Evolutionary conservation across 2,888 invertebrate genomes (phyloP).

Genomic region (Rotaria socialis): DNA sequence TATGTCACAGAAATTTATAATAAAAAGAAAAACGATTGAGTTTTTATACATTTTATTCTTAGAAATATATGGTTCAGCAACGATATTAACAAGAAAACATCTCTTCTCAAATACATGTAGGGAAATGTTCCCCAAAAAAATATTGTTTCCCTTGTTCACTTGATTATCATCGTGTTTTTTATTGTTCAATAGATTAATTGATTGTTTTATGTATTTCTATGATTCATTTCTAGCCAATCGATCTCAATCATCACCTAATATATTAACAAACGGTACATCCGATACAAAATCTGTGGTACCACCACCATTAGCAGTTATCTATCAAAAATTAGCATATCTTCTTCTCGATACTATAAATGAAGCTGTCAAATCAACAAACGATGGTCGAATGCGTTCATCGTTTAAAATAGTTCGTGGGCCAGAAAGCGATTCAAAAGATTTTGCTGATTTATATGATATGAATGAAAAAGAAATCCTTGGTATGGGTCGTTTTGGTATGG

Average conservation of each 20-base stretch:
- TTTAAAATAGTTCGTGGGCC: slow-evolving; percentile 29
- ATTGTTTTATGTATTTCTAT: too few relatives aligned
- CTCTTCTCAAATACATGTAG: background rate
- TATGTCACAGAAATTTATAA: background rate
- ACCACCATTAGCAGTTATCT: background rate
- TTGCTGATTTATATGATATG: slow-evolving; percentile 30
- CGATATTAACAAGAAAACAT: background rate
- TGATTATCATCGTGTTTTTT: background rate
- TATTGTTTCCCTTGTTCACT: background rate
- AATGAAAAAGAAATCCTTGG: slow-evolving; percentile 35
- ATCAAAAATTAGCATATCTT: slow-evolving; percentile 27
- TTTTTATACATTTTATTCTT: background rate
- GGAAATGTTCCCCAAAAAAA: background rate
- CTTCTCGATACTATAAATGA: background rate
- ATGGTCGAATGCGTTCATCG: slow-evolving; percentile 8
- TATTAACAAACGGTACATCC: background rate
- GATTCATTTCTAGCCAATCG: background rate
- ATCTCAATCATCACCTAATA: slow-evolving; percentile 5
- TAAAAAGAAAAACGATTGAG: background rate
- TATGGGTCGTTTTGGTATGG: slow-evolving; percentile 27
- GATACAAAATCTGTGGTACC: background rate
- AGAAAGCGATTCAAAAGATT: background rate
- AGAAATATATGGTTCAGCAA: background rate
- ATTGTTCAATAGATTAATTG: background rate
- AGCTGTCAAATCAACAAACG: background rate